Percentiles rank a stretch among this genome's conserved stretches.
These are phyloP conservation scores for Andrena dorsata DNA, from an alignment of 2,888 invertebrate species.

Conservation along the genomic window DNA sequence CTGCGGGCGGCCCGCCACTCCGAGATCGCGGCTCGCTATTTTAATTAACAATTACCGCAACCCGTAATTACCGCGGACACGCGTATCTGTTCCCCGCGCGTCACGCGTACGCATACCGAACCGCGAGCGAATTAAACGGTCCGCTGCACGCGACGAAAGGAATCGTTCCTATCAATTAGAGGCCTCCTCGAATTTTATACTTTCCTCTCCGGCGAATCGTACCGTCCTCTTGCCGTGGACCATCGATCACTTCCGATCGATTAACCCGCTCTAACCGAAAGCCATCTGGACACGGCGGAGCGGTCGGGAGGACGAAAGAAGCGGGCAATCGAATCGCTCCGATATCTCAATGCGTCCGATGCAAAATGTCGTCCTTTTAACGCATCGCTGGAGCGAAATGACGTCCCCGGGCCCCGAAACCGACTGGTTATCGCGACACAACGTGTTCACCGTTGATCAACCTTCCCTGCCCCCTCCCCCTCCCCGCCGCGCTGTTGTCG, in stretches of 20 bases:
- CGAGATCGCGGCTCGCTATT: conserved; percentile 25
- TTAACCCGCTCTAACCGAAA: conserved; percentile 62
- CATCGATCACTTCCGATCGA: conserved; percentile 73
- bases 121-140: conserved; percentile 47
- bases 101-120: not conserved
- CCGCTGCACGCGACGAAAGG: conserved; percentile 37
- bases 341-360: conserved; percentile 65
- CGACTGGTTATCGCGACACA: conserved; percentile 42
- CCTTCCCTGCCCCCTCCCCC: not conserved
- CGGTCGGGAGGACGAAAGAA: not conserved
- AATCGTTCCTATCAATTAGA: conserved; percentile 31
- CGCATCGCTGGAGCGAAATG: conserved; percentile 60
- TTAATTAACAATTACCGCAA: conserved; percentile 56
- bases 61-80: conserved; percentile 46
- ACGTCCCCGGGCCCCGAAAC: conserved; percentile 53
- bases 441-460: not conserved
- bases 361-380: conserved; percentile 64
- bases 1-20: conserved; percentile 1
- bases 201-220: conserved; percentile 23
- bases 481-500: not conserved
- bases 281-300: conserved; percentile 2
- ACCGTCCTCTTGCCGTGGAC: conserved; percentile 28
- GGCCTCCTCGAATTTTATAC: conserved; percentile 22
- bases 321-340: conserved; percentile 40
- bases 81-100: not conserved